Evolutionary conservation across 2,797 vertebrate genomes (phyloP).

Genomic region (Chaetophractus vellerosus): DNA sequence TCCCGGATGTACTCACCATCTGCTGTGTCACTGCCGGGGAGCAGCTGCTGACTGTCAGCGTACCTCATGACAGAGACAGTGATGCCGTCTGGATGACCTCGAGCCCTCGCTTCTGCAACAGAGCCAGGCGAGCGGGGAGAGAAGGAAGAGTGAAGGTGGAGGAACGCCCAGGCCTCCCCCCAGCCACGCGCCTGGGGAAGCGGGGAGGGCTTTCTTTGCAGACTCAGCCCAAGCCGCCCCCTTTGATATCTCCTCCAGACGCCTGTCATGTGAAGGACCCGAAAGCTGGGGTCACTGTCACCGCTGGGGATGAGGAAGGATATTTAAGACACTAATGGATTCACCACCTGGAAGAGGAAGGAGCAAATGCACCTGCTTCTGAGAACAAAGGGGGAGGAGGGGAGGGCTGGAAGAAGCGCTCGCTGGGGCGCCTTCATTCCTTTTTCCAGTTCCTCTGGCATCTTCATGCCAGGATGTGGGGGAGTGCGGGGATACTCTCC

Average conservation of each 20-base stretch:
- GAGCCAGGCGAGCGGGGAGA: background rate
- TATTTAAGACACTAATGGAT: background rate
- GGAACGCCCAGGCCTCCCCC: no score
- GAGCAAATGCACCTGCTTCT: background rate
- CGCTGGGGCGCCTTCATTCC: background rate
- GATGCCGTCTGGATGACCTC: constrained; percentile 19
- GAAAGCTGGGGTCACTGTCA: background rate
- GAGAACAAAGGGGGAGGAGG: background rate
- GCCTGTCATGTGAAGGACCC: fast-evolving
- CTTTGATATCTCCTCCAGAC: background rate
- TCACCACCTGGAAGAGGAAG: background rate
- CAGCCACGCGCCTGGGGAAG: background rate
- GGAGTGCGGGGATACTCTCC: background rate
- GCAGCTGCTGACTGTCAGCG: background rate
- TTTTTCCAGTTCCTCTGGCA: background rate
- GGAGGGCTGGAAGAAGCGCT: background rate
- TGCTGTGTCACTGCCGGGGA: fast-evolving
- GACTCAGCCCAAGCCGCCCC: background rate
- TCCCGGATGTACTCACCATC: fast-evolving
- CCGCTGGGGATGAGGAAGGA: background rate
- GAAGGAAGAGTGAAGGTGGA: background rate
- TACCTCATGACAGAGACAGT: background rate
- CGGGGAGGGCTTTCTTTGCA: background rate
- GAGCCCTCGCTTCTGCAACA: constrained; percentile 32
- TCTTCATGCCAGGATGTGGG: background rate